A percentile compares a stretch with the other conserved stretches of the same genome.
Conservation (phyloP, 2,113 vertebrate species). For the Lepus timidus region DNA sequence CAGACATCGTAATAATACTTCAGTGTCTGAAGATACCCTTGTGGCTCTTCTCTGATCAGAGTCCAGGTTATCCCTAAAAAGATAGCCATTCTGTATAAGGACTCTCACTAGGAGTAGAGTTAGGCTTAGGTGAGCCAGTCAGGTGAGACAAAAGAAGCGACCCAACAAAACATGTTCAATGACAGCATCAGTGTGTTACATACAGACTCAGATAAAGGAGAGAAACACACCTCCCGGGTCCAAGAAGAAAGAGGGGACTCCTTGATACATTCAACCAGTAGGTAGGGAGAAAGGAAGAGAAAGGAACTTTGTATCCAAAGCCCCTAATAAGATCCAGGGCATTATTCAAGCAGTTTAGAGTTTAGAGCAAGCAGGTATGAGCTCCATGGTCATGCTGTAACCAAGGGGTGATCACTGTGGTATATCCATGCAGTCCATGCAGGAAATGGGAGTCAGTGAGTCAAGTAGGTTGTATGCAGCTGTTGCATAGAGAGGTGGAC, state of each 20-base stretch:
- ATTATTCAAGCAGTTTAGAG: neutral
- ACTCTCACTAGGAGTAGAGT: neutral
- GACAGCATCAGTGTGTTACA: neutral
- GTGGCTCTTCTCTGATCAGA: neutral
- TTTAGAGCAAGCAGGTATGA: neutral
- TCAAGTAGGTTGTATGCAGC: too few species aligned
- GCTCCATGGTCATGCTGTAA: neutral
- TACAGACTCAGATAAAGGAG: neutral
- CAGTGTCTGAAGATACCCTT: neutral
- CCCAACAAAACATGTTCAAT: neutral
- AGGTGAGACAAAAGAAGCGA: neutral
- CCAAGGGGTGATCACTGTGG: neutral
- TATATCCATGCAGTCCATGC: neutral
- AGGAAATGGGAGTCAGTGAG: neutral
- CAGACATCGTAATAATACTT: neutral
- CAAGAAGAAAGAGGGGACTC: neutral
- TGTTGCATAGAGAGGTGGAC: neutral
- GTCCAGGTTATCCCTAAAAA: neutral
- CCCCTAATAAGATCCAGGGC: neutral
- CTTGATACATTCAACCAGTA: neutral
- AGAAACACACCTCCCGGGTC: neutral
- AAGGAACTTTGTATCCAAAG: too few species aligned
- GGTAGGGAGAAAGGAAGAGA: neutral
- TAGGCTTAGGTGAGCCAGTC: neutral
- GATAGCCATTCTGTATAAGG: neutral